These are phyloP conservation scores for Pterostichus niger DNA, from an alignment of 2,888 invertebrate species.

Conservation along the genomic window DNA sequence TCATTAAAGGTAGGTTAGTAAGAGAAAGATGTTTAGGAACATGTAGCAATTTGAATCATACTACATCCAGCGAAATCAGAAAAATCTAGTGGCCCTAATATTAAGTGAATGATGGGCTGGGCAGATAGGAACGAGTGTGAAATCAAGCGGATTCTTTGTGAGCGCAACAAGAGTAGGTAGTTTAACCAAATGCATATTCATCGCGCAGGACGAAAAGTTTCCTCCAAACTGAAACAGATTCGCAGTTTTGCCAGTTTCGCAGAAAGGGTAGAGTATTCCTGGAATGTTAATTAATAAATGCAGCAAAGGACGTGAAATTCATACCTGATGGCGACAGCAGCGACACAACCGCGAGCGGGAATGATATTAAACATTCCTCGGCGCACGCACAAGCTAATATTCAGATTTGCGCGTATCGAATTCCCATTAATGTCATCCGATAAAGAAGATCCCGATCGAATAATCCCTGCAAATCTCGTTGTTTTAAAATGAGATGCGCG, in stretches of 20 bases:
- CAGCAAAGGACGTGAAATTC: slow-evolving; percentile 63
- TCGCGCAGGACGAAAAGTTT: slow-evolving; percentile 3
- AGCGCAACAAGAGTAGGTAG: background rate
- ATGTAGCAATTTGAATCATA: no score
- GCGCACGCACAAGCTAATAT: slow-evolving; percentile 54
- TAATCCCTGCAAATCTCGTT: slow-evolving; percentile 63
- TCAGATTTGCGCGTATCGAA: slow-evolving; percentile 64
- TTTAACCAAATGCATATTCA: slow-evolving; percentile 52
- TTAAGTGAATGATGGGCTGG: no score
- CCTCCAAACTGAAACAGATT: background rate
- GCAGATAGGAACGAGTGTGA: background rate
- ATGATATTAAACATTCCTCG: slow-evolving; percentile 63
- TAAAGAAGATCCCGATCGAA: slow-evolving; percentile 63
- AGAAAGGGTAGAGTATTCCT: slow-evolving; percentile 46
- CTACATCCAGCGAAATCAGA: no score
- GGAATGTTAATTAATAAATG: slow-evolving; percentile 67
- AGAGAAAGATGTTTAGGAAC: no score
- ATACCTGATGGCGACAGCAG: slow-evolving; percentile 45
- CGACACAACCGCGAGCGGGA: no score
- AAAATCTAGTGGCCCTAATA: no score
- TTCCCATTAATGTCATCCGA: slow-evolving; percentile 63
- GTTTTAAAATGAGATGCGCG: slow-evolving; percentile 58
- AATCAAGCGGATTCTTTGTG: slow-evolving; percentile 6
- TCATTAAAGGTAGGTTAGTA: no score
- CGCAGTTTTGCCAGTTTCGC: slow-evolving; percentile 5